Conservation (phyloP, 2,113 vertebrate species). For the Entomyzon cyanotis region DNA sequence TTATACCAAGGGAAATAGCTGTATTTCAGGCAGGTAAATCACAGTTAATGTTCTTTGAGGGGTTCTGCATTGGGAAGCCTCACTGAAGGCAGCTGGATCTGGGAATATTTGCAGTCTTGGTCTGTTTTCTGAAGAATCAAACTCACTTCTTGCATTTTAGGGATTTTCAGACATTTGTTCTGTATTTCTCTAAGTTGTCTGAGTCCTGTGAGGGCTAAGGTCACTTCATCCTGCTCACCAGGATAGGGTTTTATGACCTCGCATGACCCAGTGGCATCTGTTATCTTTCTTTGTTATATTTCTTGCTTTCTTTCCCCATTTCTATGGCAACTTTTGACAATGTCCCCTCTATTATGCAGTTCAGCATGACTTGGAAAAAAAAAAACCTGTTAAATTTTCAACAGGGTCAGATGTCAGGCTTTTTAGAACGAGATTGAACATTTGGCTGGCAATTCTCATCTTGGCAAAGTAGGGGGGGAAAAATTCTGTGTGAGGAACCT, state of each 20-base stretch:
- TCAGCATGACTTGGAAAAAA: background rate
- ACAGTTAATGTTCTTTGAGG: background rate
- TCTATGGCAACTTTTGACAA: background rate
- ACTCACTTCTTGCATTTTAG: background rate
- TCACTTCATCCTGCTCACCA: background rate
- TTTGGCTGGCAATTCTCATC: background rate
- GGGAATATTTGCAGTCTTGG: background rate
- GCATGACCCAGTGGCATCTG: fast-evolving
- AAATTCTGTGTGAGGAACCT: background rate
- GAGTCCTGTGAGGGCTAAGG: background rate
- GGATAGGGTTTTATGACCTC: background rate
- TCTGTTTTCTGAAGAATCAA: background rate
- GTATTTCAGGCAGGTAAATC: background rate
- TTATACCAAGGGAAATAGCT: background rate
- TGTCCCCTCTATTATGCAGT: background rate
- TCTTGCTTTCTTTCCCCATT: background rate
- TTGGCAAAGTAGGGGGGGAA: background rate
- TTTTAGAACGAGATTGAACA: background rate
- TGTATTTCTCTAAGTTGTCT: background rate
- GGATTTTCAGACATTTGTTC: background rate
- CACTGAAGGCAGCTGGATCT: background rate
- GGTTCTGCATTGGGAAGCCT: background rate
- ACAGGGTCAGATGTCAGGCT: background rate
- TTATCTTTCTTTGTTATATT: background rate
- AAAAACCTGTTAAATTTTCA: background rate